These are phyloP conservation scores for Stictocephala bisonia DNA, from an alignment of 2,888 invertebrate species.

Conservation along the genomic window DNA sequence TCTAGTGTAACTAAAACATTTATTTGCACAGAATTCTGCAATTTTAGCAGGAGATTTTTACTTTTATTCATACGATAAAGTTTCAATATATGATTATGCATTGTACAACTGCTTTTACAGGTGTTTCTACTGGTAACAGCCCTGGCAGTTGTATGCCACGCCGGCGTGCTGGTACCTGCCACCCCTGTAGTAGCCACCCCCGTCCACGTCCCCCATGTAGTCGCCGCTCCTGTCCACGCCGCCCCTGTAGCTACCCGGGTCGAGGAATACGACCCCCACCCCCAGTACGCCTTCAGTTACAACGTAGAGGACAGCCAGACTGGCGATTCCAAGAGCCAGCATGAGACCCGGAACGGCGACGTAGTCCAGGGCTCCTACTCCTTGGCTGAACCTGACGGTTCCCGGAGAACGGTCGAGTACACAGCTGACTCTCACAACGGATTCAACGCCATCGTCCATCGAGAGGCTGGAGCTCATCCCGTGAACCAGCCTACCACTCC, in stretches of 20 bases:
- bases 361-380: constrained; percentile 69
- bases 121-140: neutral
- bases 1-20: too few relatives aligned
- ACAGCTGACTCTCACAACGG: constrained; percentile 59
- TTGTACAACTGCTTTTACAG: neutral
- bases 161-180: neutral
- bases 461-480: constrained; percentile 50
- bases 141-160: neutral
- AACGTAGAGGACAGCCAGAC: constrained; percentile 69
- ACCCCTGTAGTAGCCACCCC: constrained; percentile 42
- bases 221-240: constrained; percentile 47
- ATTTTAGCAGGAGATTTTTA: neutral
- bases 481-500: neutral
- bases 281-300: constrained; percentile 69
- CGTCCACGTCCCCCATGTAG: constrained; percentile 52
- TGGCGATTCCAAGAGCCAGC: constrained; percentile 70
- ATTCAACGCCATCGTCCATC: constrained; percentile 59
- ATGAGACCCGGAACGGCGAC: constrained; percentile 68
- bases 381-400: constrained; percentile 34
- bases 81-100: too few relatives aligned
- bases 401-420: constrained; percentile 49
- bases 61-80: neutral
- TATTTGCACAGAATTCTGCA: too few relatives aligned
- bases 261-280: constrained; percentile 64
- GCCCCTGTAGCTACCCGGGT: constrained; percentile 44